Evolutionary conservation across 2,113 vertebrate genomes (phyloP).

Genomic region (Heterocephalus glaber): DNA sequence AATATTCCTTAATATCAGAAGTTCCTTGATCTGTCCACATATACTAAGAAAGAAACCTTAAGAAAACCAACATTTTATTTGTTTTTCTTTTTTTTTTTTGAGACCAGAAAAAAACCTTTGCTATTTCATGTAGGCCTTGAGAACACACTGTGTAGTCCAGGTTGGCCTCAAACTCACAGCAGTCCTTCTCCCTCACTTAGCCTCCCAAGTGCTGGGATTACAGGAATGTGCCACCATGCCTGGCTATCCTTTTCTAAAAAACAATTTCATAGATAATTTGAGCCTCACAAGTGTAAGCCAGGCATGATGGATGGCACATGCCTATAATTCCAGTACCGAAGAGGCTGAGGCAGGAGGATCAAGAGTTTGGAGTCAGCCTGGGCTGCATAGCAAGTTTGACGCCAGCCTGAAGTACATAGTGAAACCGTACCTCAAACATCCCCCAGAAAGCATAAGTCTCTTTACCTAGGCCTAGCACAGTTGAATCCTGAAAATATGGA

Average conservation of each 20-base stretch:
- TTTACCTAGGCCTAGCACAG: neutral
- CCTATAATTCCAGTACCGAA: neutral
- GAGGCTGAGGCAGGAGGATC: neutral
- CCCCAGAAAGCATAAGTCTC: neutral
- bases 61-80: neutral
- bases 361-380: neutral
- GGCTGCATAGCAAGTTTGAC: too few species aligned
- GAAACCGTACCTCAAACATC: neutral
- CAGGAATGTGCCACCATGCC: neutral
- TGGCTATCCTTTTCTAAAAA: neutral
- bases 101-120: neutral
- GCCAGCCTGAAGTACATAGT: neutral
- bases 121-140: neutral
- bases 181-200: neutral
- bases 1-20: neutral
- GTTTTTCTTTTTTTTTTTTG: neutral
- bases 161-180: neutral
- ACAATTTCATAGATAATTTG: neutral
- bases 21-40: neutral
- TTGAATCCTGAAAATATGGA: constrained; percentile 26
- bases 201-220: neutral
- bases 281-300: neutral
- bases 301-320: neutral
- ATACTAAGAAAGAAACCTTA: neutral
- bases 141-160: neutral